Conservation (phyloP, 2,113 vertebrate species). For the Chunga burmeisteri region DNA sequence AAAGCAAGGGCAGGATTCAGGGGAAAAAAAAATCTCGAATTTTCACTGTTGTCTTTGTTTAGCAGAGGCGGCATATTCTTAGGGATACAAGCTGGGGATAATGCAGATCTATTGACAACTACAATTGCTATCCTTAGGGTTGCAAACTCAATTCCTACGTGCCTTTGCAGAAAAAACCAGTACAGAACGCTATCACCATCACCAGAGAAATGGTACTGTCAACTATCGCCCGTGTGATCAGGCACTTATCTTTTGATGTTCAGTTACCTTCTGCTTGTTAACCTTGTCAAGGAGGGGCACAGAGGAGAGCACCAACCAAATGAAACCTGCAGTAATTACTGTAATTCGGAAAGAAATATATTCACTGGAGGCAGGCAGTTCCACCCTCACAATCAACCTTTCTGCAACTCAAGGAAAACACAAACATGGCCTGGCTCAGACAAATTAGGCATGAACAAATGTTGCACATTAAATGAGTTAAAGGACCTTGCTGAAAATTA, state of each 20-base stretch:
- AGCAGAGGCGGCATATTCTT: background rate
- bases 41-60: background rate
- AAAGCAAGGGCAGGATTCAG: background rate
- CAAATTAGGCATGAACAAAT: slow-evolving; percentile 78
- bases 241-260: slow-evolving; percentile 44
- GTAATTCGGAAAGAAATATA: slow-evolving; percentile 56
- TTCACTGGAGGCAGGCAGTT: slow-evolving; percentile 52
- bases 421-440: slow-evolving; percentile 67
- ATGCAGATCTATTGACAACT: background rate
- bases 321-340: slow-evolving; percentile 54
- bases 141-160: background rate
- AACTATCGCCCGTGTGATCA: background rate
- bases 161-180: background rate
- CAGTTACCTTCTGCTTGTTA: slow-evolving; percentile 67
- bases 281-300: slow-evolving; percentile 55
- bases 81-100: background rate
- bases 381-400: slow-evolving; percentile 69
- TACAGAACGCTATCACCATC: background rate
- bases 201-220: slow-evolving; percentile 22
- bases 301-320: slow-evolving; percentile 22
- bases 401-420: slow-evolving; percentile 67
- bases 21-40: background rate
- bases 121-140: background rate
- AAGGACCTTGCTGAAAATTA: slow-evolving; percentile 75
- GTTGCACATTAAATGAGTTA: slow-evolving; percentile 77